Evolutionary conservation across 2,888 invertebrate species (phyloP), one percentile per base, ranked within the genome.

Genomic region (Branchellion lobata): DNA sequence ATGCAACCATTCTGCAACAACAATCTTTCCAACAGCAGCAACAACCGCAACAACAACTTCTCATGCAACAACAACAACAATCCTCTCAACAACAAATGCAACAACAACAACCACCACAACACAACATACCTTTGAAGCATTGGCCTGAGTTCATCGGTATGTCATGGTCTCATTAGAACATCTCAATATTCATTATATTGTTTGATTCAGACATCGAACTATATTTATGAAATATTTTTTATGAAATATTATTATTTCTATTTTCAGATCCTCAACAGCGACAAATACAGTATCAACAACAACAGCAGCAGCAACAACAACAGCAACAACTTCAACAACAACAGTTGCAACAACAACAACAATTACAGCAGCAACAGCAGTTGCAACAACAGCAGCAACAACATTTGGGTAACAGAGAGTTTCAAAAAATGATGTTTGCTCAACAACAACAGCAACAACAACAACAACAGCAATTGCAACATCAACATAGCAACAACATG

Each of bases 401-500:
- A 27, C 57, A 2, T 18, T 53, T 21, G 29, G 29, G n/a, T 11
- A 5, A 5, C 3, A 34, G 71, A 11, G 21, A 29, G 3, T 34
- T 34, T 71, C 71, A 27, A 11, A 8, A 27, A 34, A 71, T 33
- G 71, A 31, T 29, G 34, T n/a, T 33, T 8, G 8, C 31, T 27
- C 21, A 34, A 31, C 34, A 29, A n/a, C 34, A 71, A 29, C 73
- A 73, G n/a, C 73, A 73, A 36, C 73, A 73, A 73, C 73, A 36
- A 40, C 33, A 57, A 11, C 21, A 34, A 31, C 34, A 29, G 11
- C 34, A 71, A 29, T 36, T 34, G n/a, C 73, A 73, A 36, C 73
- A 73, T 34, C 73, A 36, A n/a, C 21, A 40, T 34, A 68, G 33
- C 40, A 34, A 24, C 78, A 78, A 61, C 79, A 72, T 73, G n/a